Conservation (phyloP, 2,888 invertebrate species). For the Drosophila mimetica region DNA sequence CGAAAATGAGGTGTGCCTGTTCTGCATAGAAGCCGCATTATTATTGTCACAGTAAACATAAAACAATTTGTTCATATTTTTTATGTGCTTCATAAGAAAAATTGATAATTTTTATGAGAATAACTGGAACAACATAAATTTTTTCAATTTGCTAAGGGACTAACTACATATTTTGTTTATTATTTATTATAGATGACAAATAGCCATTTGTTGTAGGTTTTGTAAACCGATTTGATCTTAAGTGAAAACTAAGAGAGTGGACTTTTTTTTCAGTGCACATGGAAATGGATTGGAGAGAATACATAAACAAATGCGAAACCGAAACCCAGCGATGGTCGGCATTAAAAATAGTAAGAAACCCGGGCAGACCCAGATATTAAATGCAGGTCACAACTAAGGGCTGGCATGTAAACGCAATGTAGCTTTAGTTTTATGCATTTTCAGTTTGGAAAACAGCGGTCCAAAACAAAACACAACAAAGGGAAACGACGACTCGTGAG, state of each 20-base stretch:
- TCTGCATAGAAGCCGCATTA: conserved; percentile 52
- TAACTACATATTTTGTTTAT: no score
- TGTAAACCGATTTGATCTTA: background rate
- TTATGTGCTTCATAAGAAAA: no score
- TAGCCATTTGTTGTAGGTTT: background rate
- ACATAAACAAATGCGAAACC: conserved; percentile 52
- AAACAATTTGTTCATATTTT: no score
- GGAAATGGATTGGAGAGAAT: conserved; percentile 13
- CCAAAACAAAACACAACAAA: conserved; percentile 64
- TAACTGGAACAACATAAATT: no score
- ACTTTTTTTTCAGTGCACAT: conserved; percentile 2
- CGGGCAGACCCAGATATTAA: conserved; percentile 62
- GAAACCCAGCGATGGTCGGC: conserved; percentile 39
- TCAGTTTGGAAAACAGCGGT: conserved; percentile 23
- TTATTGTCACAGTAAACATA: conserved; percentile 25
- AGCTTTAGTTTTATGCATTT: conserved; percentile 6
- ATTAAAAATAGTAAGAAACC: conserved; percentile 66
- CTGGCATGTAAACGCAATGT: conserved; percentile 5
- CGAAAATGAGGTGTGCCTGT: conserved; percentile 56
- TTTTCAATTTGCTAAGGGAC: no score
- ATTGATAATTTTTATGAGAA: no score
- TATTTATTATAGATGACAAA: background rate
- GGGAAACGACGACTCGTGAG: conserved; percentile 56
- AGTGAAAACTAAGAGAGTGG: no score
- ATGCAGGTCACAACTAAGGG: conserved; percentile 56